Base-by-base conservation (phyloP, 2,113 vertebrate species). In the Tyrannus savana region DNA sequence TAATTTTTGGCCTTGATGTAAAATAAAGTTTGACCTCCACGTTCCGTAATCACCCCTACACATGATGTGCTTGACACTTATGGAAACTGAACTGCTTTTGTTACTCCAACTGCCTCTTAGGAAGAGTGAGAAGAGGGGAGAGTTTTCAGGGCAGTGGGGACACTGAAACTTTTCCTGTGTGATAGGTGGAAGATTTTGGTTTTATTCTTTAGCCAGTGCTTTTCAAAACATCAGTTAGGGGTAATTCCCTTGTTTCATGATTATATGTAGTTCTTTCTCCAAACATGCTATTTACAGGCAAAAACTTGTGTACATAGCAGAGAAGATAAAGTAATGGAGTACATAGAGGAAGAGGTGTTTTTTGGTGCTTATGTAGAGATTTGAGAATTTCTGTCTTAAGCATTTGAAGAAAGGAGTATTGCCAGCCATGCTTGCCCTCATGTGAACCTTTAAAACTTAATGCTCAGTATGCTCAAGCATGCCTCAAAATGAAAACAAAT, bases 111-210 rank as follows among this genome's bases (percentile, higher is more conserved):
- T 85, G 24, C 25, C 13, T 63, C 21, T 58, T 75, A 17, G 16
- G 35, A 75, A 24, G 7, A 9, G 4, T 33, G 47, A 83, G 33
- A 4, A 0, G 2, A 33, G 24, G 9, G 39, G 3, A 64, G 44
- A 58, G 7, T 21, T 76, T 50, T 30, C 50, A 66, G 31, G 4
- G 5, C 6, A 2, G 2, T n/a, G n/a, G 63, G 39, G 58, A 78
- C 31, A 39, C 56, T 78, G 60, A 84, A 80, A 35, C 8, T 41
- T 93, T 80, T 59, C 14, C 17, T 55, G n/a, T 59, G 47, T 59
- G 58, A 56, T 62, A 56, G 68, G 56, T 88, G 77, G 83, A 98
- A 97, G 92, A 95, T 80, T 86, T 93, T 6, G 4, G 37, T 87
- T 72, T 55, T 66, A 18, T 5, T 88, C 17, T 76, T 88, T 18